Conservation (phyloP, 2,113 vertebrate species). For the Syrmaticus mikado region DNA sequence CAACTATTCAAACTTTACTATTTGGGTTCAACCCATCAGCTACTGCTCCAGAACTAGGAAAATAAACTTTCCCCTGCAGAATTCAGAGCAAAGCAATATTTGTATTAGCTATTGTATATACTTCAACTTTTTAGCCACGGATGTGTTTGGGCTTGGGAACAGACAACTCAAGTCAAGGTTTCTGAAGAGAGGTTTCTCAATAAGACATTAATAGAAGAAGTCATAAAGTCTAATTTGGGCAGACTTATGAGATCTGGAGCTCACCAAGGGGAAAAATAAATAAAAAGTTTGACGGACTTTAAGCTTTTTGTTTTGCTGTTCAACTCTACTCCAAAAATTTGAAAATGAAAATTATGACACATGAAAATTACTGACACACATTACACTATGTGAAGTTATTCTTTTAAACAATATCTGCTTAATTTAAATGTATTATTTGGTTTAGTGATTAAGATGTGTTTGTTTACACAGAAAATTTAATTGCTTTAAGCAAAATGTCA, state of each 20-base stretch:
- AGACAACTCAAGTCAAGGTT: background rate
- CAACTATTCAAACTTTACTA: background rate
- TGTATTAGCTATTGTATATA: background rate
- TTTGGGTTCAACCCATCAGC: background rate
- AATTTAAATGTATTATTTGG: background rate
- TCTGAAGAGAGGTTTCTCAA: background rate
- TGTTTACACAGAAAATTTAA: background rate
- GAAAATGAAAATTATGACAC: no score
- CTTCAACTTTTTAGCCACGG: background rate
- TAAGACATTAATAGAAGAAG: background rate
- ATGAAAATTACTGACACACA: background rate
- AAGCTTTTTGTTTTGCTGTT: background rate
- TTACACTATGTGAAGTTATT: background rate
- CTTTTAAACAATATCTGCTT: background rate
- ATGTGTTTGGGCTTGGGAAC: background rate
- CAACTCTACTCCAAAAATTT: background rate
- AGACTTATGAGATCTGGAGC: background rate
- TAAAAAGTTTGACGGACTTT: background rate
- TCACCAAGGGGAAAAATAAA: background rate
- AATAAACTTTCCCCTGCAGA: background rate
- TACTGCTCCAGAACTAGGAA: background rate
- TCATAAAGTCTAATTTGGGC: background rate
- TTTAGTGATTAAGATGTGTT: background rate
- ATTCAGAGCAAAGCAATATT: background rate
- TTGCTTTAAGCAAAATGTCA: background rate